A percentile compares a stretch with the other conserved stretches of the same genome.
Conservation (phyloP, 1,140 invertebrate species). For the Camponotus floridanus region DNA sequence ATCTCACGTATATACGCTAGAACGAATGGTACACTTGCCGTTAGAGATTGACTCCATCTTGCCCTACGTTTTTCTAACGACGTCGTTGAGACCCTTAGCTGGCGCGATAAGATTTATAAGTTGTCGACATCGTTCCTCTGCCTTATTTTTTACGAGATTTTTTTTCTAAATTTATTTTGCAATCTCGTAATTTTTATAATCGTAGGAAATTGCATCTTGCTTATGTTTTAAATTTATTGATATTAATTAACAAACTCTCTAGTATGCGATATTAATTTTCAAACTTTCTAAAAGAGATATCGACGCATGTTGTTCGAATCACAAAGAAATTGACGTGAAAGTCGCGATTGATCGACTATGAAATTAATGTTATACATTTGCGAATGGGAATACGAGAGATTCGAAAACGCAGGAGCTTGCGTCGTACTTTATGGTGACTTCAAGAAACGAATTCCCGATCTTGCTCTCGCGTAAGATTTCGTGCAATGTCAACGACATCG, state of each 20-base stretch:
- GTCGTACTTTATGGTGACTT: conserved; percentile 40
- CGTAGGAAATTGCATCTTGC: not conserved
- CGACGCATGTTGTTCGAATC: not conserved
- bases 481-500: conserved; percentile 45
- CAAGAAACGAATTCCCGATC: conserved; percentile 59
- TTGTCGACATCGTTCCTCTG: not conserved
- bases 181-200: not conserved
- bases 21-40: conserved; percentile 58
- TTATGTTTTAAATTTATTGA: not conserved
- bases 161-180: not conserved
- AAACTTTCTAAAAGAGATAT: not conserved
- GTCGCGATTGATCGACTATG: conserved; percentile 46
- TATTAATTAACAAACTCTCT: too few species aligned
- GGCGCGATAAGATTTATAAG: conserved; percentile 33
- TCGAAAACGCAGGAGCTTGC: not conserved
- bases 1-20: conserved; percentile 13
- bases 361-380: conserved; percentile 73
- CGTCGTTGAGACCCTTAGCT: conserved; percentile 35
- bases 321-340: not conserved
- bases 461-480: conserved; percentile 60
- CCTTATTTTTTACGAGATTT: not conserved
- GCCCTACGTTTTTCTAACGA: conserved; percentile 57
- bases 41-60: conserved; percentile 54
- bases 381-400: conserved; percentile 28
- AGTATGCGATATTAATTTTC: not conserved